Evolutionary conservation across 2,113 vertebrate species (phyloP), one percentile per base, ranked within the genome.

Genomic region (Erinaceus europaeus): DNA sequence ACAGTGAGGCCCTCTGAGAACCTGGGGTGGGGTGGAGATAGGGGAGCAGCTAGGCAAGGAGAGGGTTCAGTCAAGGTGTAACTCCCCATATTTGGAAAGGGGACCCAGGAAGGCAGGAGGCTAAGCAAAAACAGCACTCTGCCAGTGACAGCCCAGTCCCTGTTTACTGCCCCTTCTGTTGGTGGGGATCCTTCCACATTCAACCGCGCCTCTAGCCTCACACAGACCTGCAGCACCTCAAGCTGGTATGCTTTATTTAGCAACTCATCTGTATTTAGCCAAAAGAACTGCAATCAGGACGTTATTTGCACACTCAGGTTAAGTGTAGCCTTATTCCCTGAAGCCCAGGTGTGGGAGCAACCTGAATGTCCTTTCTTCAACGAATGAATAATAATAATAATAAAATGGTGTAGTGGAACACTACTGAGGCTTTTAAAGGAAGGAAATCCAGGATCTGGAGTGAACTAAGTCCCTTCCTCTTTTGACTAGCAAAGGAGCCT

Each of bases 281-380:
- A 9, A 65, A 67, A 67, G 23, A 36, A 72, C 0, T 12, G 72
- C n/a, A 67, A 61, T 36, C 57, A 32, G 50, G 42, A 25, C 69
- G 32, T 38, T 7, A 4, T 0, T 4, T 4, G 44, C 11, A 0
- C 6, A 4, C 59, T 36, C 12, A 2, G 1, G 25, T 8, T 15
- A 7, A n/a, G 0, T 4, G 61, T 53, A 8, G 5, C 13, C 0
- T 29, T 9, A 11, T 9, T 40, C 55, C 10, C 6, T 46, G 3
- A 0, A 32, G 44, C 40, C 38, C 3, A 29, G 32, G 29, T 46
- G n/a, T 29, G 48, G 42, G 23, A 48, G 34, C 64, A 11, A 50
- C 34, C 38, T 36, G 11, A 4, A 12, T 2, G 2, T 48, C 71
- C 71, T 17, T 3, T 2, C 0, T 17, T 44, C 9, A 34, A 36